Evolutionary conservation across 30 jellyfish, hydroid and myxozoan genomes (phyloP).

Genomic region (Catostylus mosaicus): DNA sequence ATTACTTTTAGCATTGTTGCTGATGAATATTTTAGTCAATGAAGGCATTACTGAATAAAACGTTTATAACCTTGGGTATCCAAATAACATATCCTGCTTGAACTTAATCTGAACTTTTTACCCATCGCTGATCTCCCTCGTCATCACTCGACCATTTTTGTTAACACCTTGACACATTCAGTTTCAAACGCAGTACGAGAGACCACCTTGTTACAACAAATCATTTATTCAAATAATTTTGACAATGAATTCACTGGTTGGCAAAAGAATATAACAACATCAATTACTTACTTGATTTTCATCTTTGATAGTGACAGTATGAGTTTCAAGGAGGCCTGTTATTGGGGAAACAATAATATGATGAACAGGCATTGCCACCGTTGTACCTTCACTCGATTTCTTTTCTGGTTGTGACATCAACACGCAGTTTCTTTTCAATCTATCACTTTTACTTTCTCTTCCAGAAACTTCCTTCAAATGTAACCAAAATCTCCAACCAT

Average conservation of each 20-base stretch:
- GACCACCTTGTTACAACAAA: neutral
- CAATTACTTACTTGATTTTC: slow-evolving; percentile 20
- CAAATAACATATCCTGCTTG: no score
- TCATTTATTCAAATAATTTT: neutral
- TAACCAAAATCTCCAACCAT: neutral
- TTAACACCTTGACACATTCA: neutral
- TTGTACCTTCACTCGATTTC: slow-evolving; percentile 14
- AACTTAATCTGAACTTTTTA: neutral
- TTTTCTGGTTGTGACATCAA: slow-evolving; percentile 37
- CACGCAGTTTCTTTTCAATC: neutral
- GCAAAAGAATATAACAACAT: neutral
- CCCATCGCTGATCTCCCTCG: neutral
- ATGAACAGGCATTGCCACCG: slow-evolving; percentile 72
- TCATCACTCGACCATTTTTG: neutral
- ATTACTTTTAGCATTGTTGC: no score
- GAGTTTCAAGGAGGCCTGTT: slow-evolving; percentile 80
- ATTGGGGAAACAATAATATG: slow-evolving; percentile 84
- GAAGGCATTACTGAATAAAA: no score
- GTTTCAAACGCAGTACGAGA: neutral
- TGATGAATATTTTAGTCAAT: no score
- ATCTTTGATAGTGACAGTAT: slow-evolving; percentile 38
- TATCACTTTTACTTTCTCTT: neutral
- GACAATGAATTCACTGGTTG: neutral
- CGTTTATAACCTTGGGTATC: no score
- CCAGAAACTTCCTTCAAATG: neutral